Percentiles rank a stretch among this genome's conserved stretches.
Evolutionary conservation across 1,140 invertebrate species (phyloP).

Genomic region (Drosophila biarmipes): DNA sequence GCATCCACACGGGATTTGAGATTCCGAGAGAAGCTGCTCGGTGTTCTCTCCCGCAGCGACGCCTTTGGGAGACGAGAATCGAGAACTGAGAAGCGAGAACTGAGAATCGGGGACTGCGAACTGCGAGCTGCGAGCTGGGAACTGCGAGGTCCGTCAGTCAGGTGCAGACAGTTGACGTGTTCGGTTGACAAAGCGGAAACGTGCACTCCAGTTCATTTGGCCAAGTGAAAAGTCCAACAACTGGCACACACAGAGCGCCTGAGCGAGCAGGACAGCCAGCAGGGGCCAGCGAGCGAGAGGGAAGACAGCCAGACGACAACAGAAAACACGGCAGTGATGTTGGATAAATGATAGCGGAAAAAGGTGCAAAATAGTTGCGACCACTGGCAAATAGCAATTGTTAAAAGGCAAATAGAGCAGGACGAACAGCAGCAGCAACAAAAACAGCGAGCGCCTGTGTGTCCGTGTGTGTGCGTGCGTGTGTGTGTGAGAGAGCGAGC

Average conservation of each 20-base stretch:
- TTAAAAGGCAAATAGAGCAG: constrained; percentile 13
- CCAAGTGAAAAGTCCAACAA: constrained; percentile 17
- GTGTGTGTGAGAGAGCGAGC: constrained; percentile 23
- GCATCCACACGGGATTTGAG: constrained; percentile 66
- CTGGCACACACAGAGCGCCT: constrained; percentile 28
- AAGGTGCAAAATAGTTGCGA: constrained; percentile 43
- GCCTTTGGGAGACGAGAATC: constrained; percentile 9
- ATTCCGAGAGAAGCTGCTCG: constrained; percentile 48
- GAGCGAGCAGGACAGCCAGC: constrained; percentile 23
- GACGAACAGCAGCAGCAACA: constrained; percentile 44
- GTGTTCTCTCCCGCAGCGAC: constrained; percentile 42
- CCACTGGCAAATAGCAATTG: constrained; percentile 10
- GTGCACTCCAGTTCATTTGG: constrained; percentile 40
- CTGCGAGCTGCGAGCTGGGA: constrained; percentile 23
- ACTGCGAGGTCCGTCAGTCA: constrained; percentile 67
- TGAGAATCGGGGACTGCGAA: constrained; percentile 21
- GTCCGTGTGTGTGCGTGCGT: constrained; percentile 35
- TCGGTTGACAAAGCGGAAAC: constrained; percentile 78
- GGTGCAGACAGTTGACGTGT: constrained; percentile 84
- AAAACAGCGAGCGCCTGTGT: constrained; percentile 35
- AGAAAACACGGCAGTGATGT: constrained; percentile 19
- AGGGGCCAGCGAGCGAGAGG: constrained; percentile 8
- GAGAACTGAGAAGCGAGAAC: neutral
- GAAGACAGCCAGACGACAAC: constrained; percentile 5
- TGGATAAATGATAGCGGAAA: constrained; percentile 25